Evolutionary conservation across 2,113 vertebrate genomes (phyloP), one percentile per base, ranked within the genome.

Genomic region (Prochilodus magdalenae): DNA sequence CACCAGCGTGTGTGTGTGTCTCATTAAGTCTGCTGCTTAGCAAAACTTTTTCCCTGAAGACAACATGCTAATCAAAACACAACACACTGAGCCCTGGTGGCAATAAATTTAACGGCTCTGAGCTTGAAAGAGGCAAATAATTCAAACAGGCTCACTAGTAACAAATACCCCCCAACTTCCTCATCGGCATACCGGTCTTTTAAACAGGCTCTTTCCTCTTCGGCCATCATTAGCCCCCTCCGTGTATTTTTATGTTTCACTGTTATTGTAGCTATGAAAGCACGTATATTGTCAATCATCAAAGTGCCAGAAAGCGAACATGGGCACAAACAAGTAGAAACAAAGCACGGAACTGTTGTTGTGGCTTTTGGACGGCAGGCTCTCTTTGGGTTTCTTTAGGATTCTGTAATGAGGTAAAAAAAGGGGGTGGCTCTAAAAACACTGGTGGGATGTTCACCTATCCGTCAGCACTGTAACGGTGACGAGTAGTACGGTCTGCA

Each of bases 11-110:
- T 83, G 75, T 77, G 22, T 57, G 70, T 51, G 57, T 83, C 73
- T 81, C 62, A 84, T 67, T 81, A 85, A n/a, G n/a, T n/a, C n/a
- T 85, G 55, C 36, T 85, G 51, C 60, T 70, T 77, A 76, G 77
- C 67, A 57, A 86, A 83, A 86, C 73, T 73, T 86, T n/a, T n/a
- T 83, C 51, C 44, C 60, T 74, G 18, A 73, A 83, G 81, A 74
- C 40, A 69, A 73, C n/a, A 63, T 77, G 81, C n/a, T n/a, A 86
- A 77, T 65, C 22, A 62, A 80, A 74, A n/a, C n/a, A n/a, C n/a
- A 72, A 74, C 62, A 66, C 51, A 74, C 26, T 62, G 40, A 84
- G 73, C 76, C 74, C 71, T 73, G 59, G 47, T 60, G 63, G 63
- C 75, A 55, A 82, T 82, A 75, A 82, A 82, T 82, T 82, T n/a